Evolutionary conservation across 2,113 vertebrate genomes (phyloP).

Genomic region (Eupsittula cactorum): DNA sequence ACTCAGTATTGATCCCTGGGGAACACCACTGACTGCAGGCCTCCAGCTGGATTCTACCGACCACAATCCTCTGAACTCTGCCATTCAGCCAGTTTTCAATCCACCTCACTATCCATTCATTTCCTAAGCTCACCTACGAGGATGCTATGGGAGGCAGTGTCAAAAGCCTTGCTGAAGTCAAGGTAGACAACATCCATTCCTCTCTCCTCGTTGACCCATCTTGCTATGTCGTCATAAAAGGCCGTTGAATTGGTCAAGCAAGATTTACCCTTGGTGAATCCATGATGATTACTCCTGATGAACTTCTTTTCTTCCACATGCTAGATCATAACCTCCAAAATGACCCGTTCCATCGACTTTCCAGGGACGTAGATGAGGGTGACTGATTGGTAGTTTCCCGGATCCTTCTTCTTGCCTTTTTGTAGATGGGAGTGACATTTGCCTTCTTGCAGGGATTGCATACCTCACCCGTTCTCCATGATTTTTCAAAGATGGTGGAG

Average conservation of each 20-base stretch:
- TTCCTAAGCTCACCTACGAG: not conserved
- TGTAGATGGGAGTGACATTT: not conserved
- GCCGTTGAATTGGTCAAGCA: not conserved
- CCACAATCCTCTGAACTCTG: not conserved
- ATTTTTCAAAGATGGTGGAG: not conserved
- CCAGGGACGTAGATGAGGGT: not conserved
- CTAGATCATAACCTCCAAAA: not conserved
- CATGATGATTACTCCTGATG: not conserved
- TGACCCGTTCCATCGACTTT: not conserved
- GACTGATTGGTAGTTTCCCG: not conserved
- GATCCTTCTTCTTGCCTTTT: not conserved
- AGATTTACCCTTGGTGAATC: not conserved
- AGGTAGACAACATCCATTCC: not conserved
- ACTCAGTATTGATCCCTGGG: not conserved
- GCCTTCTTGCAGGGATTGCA: not conserved
- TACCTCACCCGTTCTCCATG: not conserved
- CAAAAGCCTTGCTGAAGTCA: not conserved
- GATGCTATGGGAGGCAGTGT: not conserved
- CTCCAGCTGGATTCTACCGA: not conserved
- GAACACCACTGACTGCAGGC: not conserved
- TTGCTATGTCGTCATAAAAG: not conserved
- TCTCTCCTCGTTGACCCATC: not conserved
- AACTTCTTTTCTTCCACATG: not conserved
- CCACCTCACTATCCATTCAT: not conserved
- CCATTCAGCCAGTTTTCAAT: not conserved